Base-by-base conservation (phyloP, 2,797 vertebrate species). In the Alcedo atthis region DNA sequence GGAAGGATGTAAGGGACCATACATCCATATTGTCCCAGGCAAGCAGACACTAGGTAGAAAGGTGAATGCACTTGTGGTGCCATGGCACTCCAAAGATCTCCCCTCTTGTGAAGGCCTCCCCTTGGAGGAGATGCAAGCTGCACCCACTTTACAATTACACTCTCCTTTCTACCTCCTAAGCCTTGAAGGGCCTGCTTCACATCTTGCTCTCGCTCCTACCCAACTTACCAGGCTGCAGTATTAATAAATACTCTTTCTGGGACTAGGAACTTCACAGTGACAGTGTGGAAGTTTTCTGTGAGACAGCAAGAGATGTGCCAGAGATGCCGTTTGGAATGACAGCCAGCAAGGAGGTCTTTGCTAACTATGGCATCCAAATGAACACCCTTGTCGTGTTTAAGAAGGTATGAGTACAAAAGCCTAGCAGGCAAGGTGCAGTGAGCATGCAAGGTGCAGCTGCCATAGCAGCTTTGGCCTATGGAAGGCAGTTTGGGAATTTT, bases 311-410 rank as follows among this genome's bases (percentile, higher is more conserved):
- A 70, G 98, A 99, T 8, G 98, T 98, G 61, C 98, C 99, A 24
- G 98, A 99, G 64, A 62, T 99, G 40, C 95, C 94, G 8, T 99
- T 99, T 49, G 97, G 96, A 78, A 92, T 98, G 82, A 98, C 98
- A 49, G 85, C 92, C 81, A 98, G 96, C 2, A 49, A 97, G 57
- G 96, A 98, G 0, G 30, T 98, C 58, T 90, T 97, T 37, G 93
- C 75, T 22, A 96, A 93, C 87, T 98, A 98, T 2, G 82, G 97
- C 4, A 96, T 98, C 75, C 94, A 95, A 26, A 92, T 97, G 32
- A 98, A 98, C 82, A 97, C 96, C 3, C 96, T 99, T 8, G 73
- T 98, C 40, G 97, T 99, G 62, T 97, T 99, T 70, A 98, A 97
- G 96, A 97, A 98, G 98, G 99, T 99, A 97, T 68, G 94, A 85